A percentile compares a stretch with the other conserved stretches of the same genome.
Evolutionary conservation across 2,113 vertebrate genomes (phyloP).

Genomic region (Entosphenus tridentatus): DNA sequence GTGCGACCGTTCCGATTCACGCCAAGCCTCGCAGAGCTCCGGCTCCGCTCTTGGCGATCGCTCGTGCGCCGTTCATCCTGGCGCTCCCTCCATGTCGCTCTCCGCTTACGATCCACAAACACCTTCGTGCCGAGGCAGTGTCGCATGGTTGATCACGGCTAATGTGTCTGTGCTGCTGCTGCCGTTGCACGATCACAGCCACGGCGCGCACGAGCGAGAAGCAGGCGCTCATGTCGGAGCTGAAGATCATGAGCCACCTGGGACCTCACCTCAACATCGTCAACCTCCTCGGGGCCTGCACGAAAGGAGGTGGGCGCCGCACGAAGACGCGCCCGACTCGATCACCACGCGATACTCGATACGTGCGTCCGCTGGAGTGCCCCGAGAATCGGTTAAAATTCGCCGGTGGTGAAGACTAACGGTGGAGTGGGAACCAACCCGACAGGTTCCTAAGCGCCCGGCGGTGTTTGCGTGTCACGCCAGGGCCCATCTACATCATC

Average conservation of each 20-base stretch:
- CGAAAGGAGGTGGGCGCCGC: slow-evolving; percentile 61
- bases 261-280: slow-evolving; percentile 93
- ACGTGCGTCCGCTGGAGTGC: no score
- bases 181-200: slow-evolving; percentile 25
- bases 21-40: no score
- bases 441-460: no score
- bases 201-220: slow-evolving; percentile 94
- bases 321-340: no score
- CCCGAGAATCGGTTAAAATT: no score
- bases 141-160: not conserved
- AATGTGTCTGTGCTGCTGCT: not conserved
- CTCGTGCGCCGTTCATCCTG: not conserved
- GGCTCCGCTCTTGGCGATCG: no score
- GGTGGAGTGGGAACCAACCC: no score
- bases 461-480: slow-evolving; percentile 10
- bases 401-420: not conserved
- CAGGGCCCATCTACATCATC: slow-evolving; percentile 95
- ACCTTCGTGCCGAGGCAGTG: not conserved
- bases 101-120: not conserved
- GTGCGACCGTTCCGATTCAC: no score
- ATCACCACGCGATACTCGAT: no score
- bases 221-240: slow-evolving; percentile 91
- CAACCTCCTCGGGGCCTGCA: slow-evolving; percentile 82
- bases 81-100: not conserved
- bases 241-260: slow-evolving; percentile 98